phyloP scores from a whole-genome alignment of 1,140 invertebrate species.

The Alviniconcha marisindica region DNA sequence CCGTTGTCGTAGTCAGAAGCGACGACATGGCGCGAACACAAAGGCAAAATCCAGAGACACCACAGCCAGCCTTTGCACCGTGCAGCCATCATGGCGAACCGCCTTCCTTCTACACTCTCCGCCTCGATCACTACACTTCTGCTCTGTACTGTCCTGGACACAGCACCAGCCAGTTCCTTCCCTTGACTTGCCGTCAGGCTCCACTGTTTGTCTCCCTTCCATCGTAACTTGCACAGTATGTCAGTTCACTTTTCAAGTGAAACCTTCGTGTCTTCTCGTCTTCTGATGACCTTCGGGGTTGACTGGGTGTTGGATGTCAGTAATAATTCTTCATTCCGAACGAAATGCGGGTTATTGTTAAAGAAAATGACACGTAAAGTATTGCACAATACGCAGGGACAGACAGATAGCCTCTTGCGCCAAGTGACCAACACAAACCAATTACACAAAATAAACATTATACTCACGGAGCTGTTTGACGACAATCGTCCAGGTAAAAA shows the following conservation, averaged over 20 bases:
- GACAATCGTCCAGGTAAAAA: background rate
- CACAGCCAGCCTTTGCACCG: background rate
- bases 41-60: background rate
- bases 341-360: too few relatives aligned
- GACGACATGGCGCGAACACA: background rate
- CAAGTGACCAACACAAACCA: too few relatives aligned
- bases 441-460: background rate
- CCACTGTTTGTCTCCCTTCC: background rate
- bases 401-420: too few relatives aligned
- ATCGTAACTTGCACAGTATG: too few relatives aligned
- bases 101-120: constrained; percentile 4
- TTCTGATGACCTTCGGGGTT: too few relatives aligned
- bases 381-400: too few relatives aligned
- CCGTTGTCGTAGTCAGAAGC: background rate
- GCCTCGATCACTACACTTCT: background rate
- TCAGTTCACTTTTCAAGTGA: too few relatives aligned
- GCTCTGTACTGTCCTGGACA: background rate
- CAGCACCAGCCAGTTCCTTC: background rate
- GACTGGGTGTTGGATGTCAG: too few relatives aligned
- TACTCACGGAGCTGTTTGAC: constrained; percentile 4
- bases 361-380: too few relatives aligned
- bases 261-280: too few relatives aligned
- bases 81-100: constrained; percentile 37
- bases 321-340: too few relatives aligned
- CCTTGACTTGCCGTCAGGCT: background rate